Evolutionary conservation across 2,888 invertebrate genomes (phyloP), one percentile per base, ranked within the genome.

Genomic region (Platycheirus rosarum): DNA sequence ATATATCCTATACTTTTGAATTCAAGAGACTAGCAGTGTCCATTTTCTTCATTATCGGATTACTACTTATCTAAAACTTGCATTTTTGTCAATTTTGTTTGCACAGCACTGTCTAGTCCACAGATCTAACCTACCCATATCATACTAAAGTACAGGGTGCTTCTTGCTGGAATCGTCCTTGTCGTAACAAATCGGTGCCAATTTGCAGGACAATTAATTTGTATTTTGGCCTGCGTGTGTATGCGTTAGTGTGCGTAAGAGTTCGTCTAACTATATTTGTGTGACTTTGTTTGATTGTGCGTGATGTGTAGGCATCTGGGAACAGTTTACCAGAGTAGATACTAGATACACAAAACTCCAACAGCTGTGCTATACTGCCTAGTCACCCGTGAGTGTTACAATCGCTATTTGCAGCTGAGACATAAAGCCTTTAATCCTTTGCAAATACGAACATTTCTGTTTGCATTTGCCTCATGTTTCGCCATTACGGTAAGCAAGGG

Each of bases 191-290:
- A 80, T 76, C 80, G 80, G 49, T 80, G 80, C 70, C 75, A 79
- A 79, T 79, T 79, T 79, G 79, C 63, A 57, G 70, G 70, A 80
- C 80, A 75, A 80, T 80, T 80, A 80, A 80, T 80, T 75, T 75
- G 65, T 70, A 53, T 74, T 62, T 69, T 69, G 63, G 63, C 40
- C 74, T 49, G 62, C 14, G n/a, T n/a, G n/a, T n/a, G n/a, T n/a
- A n/a, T n/a, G n/a, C 40, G 48, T 55, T 20, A 37, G 9, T 53
- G 16, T 40, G 16, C 44, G 18, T 65, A 40, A 13, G 1, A 4
- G 48, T 42, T 37, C 35, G 11, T 14, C n/a, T n/a, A n/a, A n/a
- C 20, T 55, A 9, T 57, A 51, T 29, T 35, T 63, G 42, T 65
- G 63, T 63, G 26, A 32, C 48, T 48, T 42, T 66, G 20, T 16